Conservation (phyloP, 35 echinoderm and acorn worm genomes). For the Heliocidaris tuberculata region DNA sequence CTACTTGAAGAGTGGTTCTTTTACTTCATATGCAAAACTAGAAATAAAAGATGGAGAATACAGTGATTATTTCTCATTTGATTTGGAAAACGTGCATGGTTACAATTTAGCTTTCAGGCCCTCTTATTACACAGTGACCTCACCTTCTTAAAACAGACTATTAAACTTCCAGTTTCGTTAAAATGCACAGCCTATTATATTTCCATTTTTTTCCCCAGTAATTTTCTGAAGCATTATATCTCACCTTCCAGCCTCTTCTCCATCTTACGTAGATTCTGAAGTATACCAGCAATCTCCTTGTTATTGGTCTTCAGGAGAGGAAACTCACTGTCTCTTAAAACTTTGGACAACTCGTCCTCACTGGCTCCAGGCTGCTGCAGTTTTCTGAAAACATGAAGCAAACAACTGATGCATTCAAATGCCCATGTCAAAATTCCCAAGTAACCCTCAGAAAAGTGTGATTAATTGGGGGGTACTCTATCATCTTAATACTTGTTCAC, state of each 20-base stretch:
- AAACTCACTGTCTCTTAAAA: slow-evolving; percentile 62
- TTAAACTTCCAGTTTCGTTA: no score
- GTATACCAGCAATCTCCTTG: slow-evolving; percentile 77
- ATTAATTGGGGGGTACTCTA: no score
- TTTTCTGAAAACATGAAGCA: slow-evolving; percentile 17
- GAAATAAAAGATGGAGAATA: no score
- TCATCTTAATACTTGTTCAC: not conserved
- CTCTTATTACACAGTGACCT: no score
- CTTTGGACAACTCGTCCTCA: slow-evolving; percentile 46
- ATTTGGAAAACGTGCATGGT: not conserved
- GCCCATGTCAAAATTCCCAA: not conserved
- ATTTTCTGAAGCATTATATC: not conserved
- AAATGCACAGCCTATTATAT: no score
- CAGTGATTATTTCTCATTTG: not conserved
- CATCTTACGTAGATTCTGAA: slow-evolving; percentile 80
- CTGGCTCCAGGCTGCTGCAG: slow-evolving; percentile 57
- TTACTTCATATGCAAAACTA: no score
- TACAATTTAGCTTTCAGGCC: not conserved
- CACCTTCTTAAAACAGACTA: not conserved
- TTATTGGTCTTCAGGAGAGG: slow-evolving; percentile 86
- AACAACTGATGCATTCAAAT: not conserved
- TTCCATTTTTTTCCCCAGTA: no score
- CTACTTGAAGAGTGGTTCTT: not conserved
- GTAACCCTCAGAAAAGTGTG: not conserved
- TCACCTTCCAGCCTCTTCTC: slow-evolving; percentile 79